Conservation (phyloP, 1,140 invertebrate species). For the Centruroides sculpturatus region DNA sequence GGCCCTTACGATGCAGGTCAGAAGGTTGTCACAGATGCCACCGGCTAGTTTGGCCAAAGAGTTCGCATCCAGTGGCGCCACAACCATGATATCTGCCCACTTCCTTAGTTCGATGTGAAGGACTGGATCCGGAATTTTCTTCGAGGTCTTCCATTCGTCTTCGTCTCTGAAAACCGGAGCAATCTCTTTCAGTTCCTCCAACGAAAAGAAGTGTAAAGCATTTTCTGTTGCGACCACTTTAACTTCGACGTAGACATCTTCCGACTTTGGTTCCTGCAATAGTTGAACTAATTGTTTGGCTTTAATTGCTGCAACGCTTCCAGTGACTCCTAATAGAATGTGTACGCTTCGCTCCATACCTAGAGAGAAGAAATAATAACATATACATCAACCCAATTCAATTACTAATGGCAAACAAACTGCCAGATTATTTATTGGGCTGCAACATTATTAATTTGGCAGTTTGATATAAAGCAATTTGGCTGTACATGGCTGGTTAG, state of each 20-base stretch:
- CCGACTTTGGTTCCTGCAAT: conserved; percentile 27
- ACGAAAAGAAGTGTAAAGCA: conserved; percentile 65
- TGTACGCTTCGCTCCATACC: conserved; percentile 6
- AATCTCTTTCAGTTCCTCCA: conserved; percentile 22
- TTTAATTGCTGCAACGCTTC: conserved; percentile 84
- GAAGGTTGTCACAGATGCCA: conserved; percentile 92
- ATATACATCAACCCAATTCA: too few species aligned
- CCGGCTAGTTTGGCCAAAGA: conserved; percentile 83
- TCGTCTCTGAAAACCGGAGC: conserved; percentile 56
- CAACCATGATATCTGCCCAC: conserved; percentile 86
- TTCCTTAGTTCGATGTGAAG: conserved; percentile 90
- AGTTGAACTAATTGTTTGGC: conserved; percentile 47
- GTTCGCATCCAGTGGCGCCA: conserved; percentile 94
- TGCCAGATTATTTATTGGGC: too few species aligned
- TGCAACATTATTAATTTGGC: too few species aligned
- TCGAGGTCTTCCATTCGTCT: conserved; percentile 88
- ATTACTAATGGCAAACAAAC: too few species aligned
- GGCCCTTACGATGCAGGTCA: conserved; percentile 82
- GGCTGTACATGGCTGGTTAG: too few species aligned
- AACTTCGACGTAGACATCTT: conserved; percentile 39
- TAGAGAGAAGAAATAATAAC: too few species aligned
- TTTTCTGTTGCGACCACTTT: conserved; percentile 67
- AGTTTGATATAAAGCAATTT: too few species aligned
- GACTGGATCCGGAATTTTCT: conserved; percentile 79
- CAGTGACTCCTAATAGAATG: conserved; percentile 68